Evolutionary conservation across 2,113 vertebrate species (phyloP), one percentile per base, ranked within the genome.

Genomic region (Pterocles orientalis): DNA sequence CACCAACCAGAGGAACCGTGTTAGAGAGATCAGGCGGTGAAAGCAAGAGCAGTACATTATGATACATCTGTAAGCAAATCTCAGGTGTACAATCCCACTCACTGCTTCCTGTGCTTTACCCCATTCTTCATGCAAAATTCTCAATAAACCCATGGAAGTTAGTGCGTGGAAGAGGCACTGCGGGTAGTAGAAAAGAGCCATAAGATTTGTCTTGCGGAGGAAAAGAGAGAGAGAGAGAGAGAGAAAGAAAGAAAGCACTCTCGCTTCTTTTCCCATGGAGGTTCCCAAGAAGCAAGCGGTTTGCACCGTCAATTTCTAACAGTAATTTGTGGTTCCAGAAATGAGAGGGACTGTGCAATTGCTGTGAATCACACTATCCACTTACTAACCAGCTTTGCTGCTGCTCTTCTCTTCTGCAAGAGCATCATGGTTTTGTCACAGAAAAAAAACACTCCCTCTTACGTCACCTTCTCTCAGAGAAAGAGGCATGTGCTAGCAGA

Each of bases 11-110:
- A 57, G 12, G 26, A 91, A 39, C 18, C 24, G 4, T 1, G 4
- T 43, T n/a, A 61, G 45, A 54, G 34, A 81, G 28, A 61, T 6
- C 19, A 73, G 39, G 29, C 28, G 1, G 1, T 29, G 28, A 70
- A 88, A 92, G 28, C 14, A 75, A 33, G 28, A 90, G 31, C 3
- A 3, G 18, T 29, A 66, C 21, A 0, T 47, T 25, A 26, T 0
- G 0, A 39, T 10, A 12, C 0, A 0, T 18, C 58, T 50, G 15
- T 31, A 80, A 73, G 36, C 13, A 76, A 80, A 34, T 34, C 26
- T 79, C 45, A 57, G 18, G 34, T 1, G 6, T 5, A 12, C 17
- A 28, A 21, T 41, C 47, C 45, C 45, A 57, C 5, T 1, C 33
- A 51, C 23, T 53, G 36, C 19, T 86, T 86, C 36, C 79, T 50